A percentile compares a stretch with the other conserved stretches of the same genome.
These are phyloP conservation scores for Ctenicera cuprea DNA, from an alignment of 2,888 invertebrate genomes.

Conservation along the genomic window DNA sequence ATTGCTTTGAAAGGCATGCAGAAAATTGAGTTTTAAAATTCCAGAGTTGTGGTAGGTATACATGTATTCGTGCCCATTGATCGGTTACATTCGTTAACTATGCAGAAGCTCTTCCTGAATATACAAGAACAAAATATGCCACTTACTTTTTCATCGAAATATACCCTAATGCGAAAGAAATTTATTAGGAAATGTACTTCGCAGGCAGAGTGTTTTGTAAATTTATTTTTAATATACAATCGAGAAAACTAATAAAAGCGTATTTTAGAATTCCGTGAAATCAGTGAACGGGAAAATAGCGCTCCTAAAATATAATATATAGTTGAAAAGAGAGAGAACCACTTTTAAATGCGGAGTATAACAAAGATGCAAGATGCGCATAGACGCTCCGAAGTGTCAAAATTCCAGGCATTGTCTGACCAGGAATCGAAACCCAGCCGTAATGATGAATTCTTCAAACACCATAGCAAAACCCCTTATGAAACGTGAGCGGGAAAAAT, in stretches of 20 bases:
- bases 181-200: conserved; percentile 9
- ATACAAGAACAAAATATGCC: no score
- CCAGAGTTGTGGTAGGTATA: no score
- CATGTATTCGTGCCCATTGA: no score
- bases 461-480: conserved; percentile 32
- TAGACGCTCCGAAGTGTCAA: conserved; percentile 31
- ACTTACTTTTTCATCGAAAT: neutral
- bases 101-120: no score
- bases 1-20: no score
- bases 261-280: conserved; percentile 37
- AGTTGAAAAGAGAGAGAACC: conserved; percentile 12
- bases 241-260: conserved; percentile 39
- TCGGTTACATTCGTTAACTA: no score
- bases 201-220: conserved; percentile 39
- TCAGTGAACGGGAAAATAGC: conserved; percentile 37
- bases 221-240: conserved; percentile 44
- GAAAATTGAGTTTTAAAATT: no score
- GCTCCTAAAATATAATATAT: conserved; percentile 36
- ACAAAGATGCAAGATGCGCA: conserved; percentile 7
- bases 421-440: conserved; percentile 34
- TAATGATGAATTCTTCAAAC: conserved; percentile 45
- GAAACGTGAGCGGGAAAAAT: conserved; percentile 37
- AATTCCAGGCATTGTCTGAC: conserved; percentile 39
- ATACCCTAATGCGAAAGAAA: neutral
- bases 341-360: neutral